Evolutionary conservation across 2,888 invertebrate genomes (phyloP), one percentile per base, ranked within the genome.

Genomic region (Meliscaeva auricollis): DNA sequence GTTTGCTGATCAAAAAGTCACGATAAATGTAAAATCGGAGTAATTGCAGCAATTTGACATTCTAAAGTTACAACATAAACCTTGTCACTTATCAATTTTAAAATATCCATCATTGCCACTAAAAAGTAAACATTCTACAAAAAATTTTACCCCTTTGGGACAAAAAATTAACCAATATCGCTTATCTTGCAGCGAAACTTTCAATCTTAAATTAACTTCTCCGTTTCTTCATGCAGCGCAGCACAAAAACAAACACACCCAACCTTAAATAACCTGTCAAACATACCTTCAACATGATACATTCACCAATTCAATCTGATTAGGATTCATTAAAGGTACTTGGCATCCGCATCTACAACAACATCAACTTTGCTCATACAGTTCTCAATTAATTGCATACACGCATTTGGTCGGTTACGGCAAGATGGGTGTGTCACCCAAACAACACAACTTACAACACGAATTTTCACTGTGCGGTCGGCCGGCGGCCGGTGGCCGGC

Each of bases 291-390:
- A 56, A 35, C 76, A 44, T 70, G 80, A 80, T 22, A 70, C 75
- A 62, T 68, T 62, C 48, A 15, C 46, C 9, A 20, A 41, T 9
- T 13, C 48, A 56, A 60, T 17, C 54, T 70, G 48, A 83, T 84
- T 84, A 66, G 20, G 69, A 84, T 84, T 84, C 79, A 84, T 66
- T 70, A 1, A 75, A 79, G 48, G 74, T 64, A 74, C 44, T 11
- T 50, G 30, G 20, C 35, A 62, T 46, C 73, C 41, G 48, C 41
- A 35, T 66, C 22, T 35, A 26, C 13, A 41, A n/a, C n/a, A 60
- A 11, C 26, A 9, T 41, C 3, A 13, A 22, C 41, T 41, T 41
- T 41, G 60, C 2, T 60, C 1, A 22, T 26, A 17, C 1, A 54
- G 54, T 46, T 83, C 38, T 64, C 41, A 79, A 83, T 74, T 66